These are phyloP conservation scores for Odontophorus gujanensis DNA, from an alignment of 2,113 vertebrate genomes.

Conservation along the genomic window DNA sequence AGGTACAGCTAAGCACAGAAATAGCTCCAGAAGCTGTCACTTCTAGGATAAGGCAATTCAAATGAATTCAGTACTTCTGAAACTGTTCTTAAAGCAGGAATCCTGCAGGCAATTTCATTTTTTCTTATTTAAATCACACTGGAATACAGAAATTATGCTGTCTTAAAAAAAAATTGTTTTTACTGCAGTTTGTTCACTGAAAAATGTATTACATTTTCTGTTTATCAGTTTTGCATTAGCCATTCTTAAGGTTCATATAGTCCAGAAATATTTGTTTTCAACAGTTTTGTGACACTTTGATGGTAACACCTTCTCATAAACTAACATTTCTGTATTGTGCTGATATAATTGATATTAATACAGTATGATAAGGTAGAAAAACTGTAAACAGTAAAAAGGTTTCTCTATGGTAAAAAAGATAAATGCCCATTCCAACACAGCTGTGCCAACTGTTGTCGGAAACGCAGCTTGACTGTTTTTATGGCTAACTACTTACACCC, in stretches of 20 bases:
- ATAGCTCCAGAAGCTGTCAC: slow-evolving; percentile 44
- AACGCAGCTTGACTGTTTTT: not conserved
- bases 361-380: slow-evolving; percentile 23
- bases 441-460: not conserved
- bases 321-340: slow-evolving; percentile 5
- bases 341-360: slow-evolving; percentile 29
- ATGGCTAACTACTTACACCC: not conserved
- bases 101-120: slow-evolving; percentile 7
- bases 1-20: slow-evolving; percentile 3
- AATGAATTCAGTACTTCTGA: slow-evolving; percentile 38
- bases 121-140: not conserved
- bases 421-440: not conserved
- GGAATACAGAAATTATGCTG: not conserved
- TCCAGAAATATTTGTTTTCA: slow-evolving; percentile 42
- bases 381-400: not conserved
- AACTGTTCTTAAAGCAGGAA: slow-evolving; percentile 24
- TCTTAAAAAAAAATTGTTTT: not conserved
- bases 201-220: slow-evolving; percentile 1
- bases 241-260: not conserved
- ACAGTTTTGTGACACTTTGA: slow-evolving; percentile 8
- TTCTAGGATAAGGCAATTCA: not conserved
- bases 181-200: not conserved
- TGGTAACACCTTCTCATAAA: not conserved
- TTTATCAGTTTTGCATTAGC: not conserved
- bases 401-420: not conserved